phyloP scores from a whole-genome alignment of 2,113 vertebrate genomes.

The Lanius ludovicianus region DNA sequence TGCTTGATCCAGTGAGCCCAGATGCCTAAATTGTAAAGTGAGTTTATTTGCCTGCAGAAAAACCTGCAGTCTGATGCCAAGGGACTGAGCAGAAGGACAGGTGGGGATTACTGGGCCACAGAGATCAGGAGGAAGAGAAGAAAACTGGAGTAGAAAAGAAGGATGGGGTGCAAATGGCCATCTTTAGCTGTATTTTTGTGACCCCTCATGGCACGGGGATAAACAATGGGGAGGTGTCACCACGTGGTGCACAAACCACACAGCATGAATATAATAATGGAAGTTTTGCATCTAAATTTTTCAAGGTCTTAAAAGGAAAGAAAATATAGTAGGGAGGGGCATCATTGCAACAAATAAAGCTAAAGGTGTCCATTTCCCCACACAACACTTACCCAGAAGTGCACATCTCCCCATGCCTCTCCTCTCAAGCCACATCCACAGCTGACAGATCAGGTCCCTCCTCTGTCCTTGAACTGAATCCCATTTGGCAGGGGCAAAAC shows the following conservation, averaged over 20 bases:
- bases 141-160: not conserved
- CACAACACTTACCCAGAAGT: not conserved
- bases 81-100: not conserved
- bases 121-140: not conserved
- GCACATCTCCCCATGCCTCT: not conserved
- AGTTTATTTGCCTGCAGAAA: conserved; percentile 9
- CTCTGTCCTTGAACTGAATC: not conserved
- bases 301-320: not conserved
- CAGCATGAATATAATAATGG: not conserved
- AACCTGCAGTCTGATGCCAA: not conserved
- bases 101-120: not conserved
- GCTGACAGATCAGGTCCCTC: not conserved
- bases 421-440: not conserved
- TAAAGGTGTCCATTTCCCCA: not conserved
- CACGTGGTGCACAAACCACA: not conserved
- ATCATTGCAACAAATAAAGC: not conserved
- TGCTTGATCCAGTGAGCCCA: not conserved
- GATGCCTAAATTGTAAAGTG: not conserved
- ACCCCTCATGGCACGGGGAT: not conserved
- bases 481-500: not conserved
- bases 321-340: not conserved
- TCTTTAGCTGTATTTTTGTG: not conserved
- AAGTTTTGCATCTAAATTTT: not conserved
- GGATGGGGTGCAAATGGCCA: not conserved
- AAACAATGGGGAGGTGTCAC: not conserved